Evolutionary conservation across 2,888 invertebrate species (phyloP).

Genomic region (Oxyscelio sp.): DNA sequence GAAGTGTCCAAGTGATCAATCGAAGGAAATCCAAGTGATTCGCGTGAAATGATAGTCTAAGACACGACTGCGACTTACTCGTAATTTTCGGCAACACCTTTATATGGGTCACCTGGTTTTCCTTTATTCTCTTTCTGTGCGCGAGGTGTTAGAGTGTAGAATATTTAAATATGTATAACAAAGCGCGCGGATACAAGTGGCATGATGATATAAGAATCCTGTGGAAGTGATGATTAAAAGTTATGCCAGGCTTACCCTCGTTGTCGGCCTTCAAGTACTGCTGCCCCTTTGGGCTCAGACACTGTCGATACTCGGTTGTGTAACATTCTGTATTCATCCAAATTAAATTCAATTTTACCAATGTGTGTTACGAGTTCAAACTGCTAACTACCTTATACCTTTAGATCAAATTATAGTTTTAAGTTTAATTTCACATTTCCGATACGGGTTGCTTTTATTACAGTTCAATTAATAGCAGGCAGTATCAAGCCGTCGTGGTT

Average conservation of each 20-base stretch:
- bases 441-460: too few species aligned
- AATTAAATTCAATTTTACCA: slow-evolving; percentile 82
- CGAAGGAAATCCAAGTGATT: slow-evolving; percentile 39
- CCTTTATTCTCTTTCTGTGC: slow-evolving; percentile 52
- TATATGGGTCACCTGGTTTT: slow-evolving; percentile 56
- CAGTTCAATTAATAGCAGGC: too few species aligned
- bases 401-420: slow-evolving; percentile 59
- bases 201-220: slow-evolving; percentile 85
- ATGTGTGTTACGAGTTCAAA: slow-evolving; percentile 57
- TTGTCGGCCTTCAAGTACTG: slow-evolving; percentile 95
- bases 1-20: slow-evolving; percentile 14
- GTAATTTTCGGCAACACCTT: slow-evolving; percentile 12
- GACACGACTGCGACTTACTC: slow-evolving; percentile 17
- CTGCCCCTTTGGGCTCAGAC: slow-evolving; percentile 94
- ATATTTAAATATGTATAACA: slow-evolving; percentile 63
- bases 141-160: slow-evolving; percentile 44
- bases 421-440: too few species aligned
- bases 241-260: slow-evolving; percentile 92
- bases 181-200: slow-evolving; percentile 76
- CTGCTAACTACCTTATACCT: slow-evolving; percentile 63
- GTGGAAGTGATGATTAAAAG: slow-evolving; percentile 86
- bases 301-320: slow-evolving; percentile 93
- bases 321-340: slow-evolving; percentile 88
- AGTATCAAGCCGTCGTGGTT: too few species aligned
- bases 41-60: background rate